Evolutionary conservation across 2,888 invertebrate species (phyloP).

Genomic region (Cataglyphis livida): DNA sequence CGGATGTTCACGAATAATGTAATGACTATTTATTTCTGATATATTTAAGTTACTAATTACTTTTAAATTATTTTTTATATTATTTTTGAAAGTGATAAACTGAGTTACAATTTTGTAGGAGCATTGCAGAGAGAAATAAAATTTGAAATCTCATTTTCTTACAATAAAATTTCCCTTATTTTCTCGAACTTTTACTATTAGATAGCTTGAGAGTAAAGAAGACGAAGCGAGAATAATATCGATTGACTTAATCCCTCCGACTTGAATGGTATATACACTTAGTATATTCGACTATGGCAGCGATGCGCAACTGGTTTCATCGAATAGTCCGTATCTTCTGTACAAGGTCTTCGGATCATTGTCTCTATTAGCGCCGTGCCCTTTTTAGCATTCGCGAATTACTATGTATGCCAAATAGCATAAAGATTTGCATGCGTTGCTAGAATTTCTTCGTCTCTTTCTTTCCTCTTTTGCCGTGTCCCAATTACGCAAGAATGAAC

Average conservation of each 20-base stretch:
- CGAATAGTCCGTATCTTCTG: constrained; percentile 59
- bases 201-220: neutral
- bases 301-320: constrained; percentile 70
- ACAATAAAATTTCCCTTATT: neutral
- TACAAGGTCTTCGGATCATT: constrained; percentile 68
- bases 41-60: neutral
- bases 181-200: neutral
- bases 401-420: neutral
- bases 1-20: neutral
- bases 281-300: neutral
- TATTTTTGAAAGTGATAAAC: neutral
- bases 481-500: constrained; percentile 22
- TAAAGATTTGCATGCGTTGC: neutral
- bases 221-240: neutral
- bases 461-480: neutral
- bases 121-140: neutral
- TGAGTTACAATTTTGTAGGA: neutral
- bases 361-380: constrained; percentile 46
- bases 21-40: neutral
- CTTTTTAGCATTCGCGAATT: constrained; percentile 18
- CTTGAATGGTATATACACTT: neutral
- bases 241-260: neutral
- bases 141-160: neutral
- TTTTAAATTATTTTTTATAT: neutral
- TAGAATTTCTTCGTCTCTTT: neutral